phyloP scores from a whole-genome alignment of 2,888 invertebrate genomes.

The Nephrotoma flavescens region DNA sequence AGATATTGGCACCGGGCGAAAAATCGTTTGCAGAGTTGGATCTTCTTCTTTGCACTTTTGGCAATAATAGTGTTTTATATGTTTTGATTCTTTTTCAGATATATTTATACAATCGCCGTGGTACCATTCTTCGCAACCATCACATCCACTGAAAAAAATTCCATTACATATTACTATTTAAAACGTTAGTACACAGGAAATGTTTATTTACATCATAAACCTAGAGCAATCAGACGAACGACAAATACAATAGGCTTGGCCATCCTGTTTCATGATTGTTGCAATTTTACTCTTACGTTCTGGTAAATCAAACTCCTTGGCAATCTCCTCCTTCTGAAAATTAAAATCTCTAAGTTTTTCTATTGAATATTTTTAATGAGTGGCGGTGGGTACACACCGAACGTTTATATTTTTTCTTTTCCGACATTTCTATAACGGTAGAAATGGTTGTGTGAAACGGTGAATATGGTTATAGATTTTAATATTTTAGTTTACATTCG shows the following conservation, averaged over 20 bases:
- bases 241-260: conserved; percentile 90
- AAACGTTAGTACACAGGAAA: neutral
- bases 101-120: conserved; percentile 96
- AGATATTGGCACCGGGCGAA: conserved; percentile 25
- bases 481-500: neutral
- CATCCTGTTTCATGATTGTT: conserved; percentile 72
- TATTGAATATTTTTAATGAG: too few relatives aligned
- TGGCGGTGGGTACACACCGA: conserved; percentile 18
- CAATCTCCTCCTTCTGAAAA: conserved; percentile 63
- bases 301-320: conserved; percentile 74
- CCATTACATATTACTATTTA: neutral
- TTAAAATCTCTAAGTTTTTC: neutral
- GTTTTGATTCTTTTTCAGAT: conserved; percentile 82
- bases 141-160: conserved; percentile 61
- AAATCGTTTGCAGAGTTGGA: conserved; percentile 51
- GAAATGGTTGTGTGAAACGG: too few relatives aligned
- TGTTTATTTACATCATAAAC: conserved; percentile 78
- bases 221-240: conserved; percentile 83
- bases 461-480: neutral
- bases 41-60: conserved; percentile 72
- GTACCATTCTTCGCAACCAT: conserved; percentile 97
- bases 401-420: conserved; percentile 25
- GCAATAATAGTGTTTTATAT: conserved; percentile 89
- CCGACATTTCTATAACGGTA: conserved; percentile 17
- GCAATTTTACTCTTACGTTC: conserved; percentile 85